These are phyloP conservation scores for Mus spicilegus DNA, from an alignment of 2,113 vertebrate genomes.

Conservation along the genomic window DNA sequence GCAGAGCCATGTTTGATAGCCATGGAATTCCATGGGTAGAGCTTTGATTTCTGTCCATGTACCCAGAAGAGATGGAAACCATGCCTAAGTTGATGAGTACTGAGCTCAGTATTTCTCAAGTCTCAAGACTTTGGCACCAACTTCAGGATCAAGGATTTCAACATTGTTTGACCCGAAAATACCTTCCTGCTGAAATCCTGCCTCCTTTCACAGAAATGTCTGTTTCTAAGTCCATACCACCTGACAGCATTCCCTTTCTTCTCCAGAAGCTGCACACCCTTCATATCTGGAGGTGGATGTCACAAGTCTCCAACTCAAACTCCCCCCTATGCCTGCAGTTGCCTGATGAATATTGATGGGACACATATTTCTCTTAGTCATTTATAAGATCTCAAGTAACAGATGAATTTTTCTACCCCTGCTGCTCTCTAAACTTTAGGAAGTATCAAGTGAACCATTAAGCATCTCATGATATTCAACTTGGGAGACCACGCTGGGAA, in stretches of 20 bases:
- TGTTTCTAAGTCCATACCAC: slow-evolving; percentile 60
- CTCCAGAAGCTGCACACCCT: slow-evolving; percentile 73
- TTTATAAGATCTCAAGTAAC: slow-evolving; percentile 78
- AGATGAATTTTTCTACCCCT: slow-evolving; percentile 81
- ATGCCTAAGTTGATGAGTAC: background rate
- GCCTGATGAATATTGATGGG: slow-evolving; percentile 57
- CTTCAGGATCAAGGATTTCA: slow-evolving; percentile 55
- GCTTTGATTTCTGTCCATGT: background rate
- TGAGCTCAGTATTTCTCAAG: background rate
- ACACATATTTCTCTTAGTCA: slow-evolving; percentile 68
- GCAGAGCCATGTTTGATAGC: background rate
- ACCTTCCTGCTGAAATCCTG: slow-evolving; percentile 32
- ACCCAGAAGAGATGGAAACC: background rate
- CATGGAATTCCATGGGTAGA: background rate
- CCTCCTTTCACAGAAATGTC: slow-evolving; percentile 55
- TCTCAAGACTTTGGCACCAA: background rate
- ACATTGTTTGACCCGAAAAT: slow-evolving; percentile 33
- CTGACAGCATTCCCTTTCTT: slow-evolving; percentile 51
- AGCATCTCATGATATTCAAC: slow-evolving; percentile 83
- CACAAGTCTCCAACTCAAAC: background rate
- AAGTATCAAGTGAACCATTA: slow-evolving; percentile 85
- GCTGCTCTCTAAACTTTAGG: slow-evolving; percentile 79
- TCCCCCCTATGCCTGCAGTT: slow-evolving; percentile 49
- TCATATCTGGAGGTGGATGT: background rate
- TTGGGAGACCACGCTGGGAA: slow-evolving; percentile 83